Base-by-base conservation (phyloP, 92 coral and sea anemone genomes). In the Ricordea florida region DNA sequence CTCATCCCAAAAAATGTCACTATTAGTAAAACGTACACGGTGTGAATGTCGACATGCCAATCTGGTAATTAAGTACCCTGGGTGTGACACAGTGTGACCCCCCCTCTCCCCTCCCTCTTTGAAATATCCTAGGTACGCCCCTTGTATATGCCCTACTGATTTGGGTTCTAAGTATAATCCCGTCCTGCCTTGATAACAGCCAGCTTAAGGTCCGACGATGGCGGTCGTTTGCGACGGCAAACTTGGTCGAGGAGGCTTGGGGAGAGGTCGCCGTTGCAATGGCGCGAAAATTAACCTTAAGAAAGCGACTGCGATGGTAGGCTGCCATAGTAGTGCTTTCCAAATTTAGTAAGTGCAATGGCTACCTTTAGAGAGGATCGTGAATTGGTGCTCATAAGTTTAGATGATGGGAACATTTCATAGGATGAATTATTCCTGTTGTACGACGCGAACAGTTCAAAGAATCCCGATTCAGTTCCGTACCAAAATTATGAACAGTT, bases 231-330 rank as follows among this genome's bases (percentile, higher is more conserved):
- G 6, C 34, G 65, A 57, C 50, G 65, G 65, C 48, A 57, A n/a
- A 57, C 65, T 57, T 23, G 50, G 65, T 26, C 45, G 41, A 57
- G 65, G 65, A n/a, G 65, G 65, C 16, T 26, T 57, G 65, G 65
- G 65, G 34, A 69, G 25, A 48, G 41, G n/a, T 48, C 10, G 75
- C 75, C 62, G 27, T 33, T 47, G 62, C 72, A 65, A 30, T 38
- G 57, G 55, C 57, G 35, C 53, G 24, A 45, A 66, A 25, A 53
- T 10, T 53, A 53, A 37, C 61, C n/a, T 53, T 53, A 53, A 27
- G 38, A 53, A 24, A 53, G 37, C 61, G 1, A 2, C 30, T 10
- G 27, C 36, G 61, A 53, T 37, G 5, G 61, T 22, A 4, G 28
- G 0, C 41, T 35, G 61, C n/a, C n/a, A 22, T 53, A 53, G 61